These are phyloP conservation scores for Andricus curvator DNA, from an alignment of 2,888 invertebrate genomes.

Conservation along the genomic window DNA sequence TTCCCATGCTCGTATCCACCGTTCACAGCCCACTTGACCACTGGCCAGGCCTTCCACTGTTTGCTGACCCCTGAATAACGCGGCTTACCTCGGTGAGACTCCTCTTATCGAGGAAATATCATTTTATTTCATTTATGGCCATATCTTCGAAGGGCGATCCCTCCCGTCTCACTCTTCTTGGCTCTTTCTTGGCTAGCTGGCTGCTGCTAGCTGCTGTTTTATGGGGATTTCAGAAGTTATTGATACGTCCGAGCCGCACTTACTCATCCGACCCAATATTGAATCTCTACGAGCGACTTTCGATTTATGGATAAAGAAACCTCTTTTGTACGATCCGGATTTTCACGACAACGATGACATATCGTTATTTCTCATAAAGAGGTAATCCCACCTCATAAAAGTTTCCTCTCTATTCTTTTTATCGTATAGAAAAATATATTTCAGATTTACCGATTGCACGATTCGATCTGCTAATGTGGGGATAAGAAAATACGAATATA, in stretches of 20 bases:
- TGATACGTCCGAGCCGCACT: conserved; percentile 52
- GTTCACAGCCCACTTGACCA: conserved; percentile 51
- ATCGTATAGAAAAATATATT: neutral
- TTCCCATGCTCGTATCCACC: conserved; percentile 53
- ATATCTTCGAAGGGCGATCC: conserved; percentile 62
- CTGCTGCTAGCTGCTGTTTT: conserved; percentile 45
- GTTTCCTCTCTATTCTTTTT: neutral
- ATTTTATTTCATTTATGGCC: conserved; percentile 78
- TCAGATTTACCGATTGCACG: too few relatives aligned
- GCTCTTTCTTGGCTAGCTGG: conserved; percentile 11
- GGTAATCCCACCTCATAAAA: conserved; percentile 12
- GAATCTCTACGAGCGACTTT: conserved; percentile 40
- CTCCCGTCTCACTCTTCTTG: neutral
- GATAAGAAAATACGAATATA: too few relatives aligned
- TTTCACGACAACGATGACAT: conserved; percentile 39
- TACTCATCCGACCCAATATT: conserved; percentile 27
- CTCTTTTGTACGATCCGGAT: conserved; percentile 27
- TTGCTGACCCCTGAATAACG: conserved; percentile 73
- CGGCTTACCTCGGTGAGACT: conserved; percentile 67
- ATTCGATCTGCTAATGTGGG: too few relatives aligned
- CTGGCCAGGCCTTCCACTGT: conserved; percentile 49
- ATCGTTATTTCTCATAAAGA: conserved; percentile 36
- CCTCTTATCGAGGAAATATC: conserved; percentile 71
- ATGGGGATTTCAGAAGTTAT: conserved; percentile 55
- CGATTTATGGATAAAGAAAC: conserved; percentile 41